Conservation (phyloP, 2,113 vertebrate genomes). For the Neogobius melanostomus region DNA sequence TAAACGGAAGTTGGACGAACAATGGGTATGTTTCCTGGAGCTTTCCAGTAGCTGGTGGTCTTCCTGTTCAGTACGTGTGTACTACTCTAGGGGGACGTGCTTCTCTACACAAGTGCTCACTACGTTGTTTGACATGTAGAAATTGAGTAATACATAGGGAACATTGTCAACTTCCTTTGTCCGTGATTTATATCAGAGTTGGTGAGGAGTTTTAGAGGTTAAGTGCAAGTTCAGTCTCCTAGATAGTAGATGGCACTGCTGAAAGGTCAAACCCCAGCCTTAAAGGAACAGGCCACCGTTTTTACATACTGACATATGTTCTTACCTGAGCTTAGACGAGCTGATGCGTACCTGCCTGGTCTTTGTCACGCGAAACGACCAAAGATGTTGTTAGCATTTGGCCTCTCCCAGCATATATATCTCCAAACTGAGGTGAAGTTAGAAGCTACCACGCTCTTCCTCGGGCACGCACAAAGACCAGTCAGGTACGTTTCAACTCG, state of each 20-base stretch:
- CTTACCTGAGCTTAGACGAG: too few relatives aligned
- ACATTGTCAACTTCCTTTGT: background rate
- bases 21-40: conserved; percentile 35
- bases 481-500: too few relatives aligned
- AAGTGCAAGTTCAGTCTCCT: conserved; percentile 20
- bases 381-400: too few relatives aligned
- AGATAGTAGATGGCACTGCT: conserved; percentile 61
- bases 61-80: conserved; percentile 36
- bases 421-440: too few relatives aligned
- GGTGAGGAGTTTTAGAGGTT: background rate
- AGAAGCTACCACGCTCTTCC: too few relatives aligned
- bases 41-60: background rate
- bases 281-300: too few relatives aligned
- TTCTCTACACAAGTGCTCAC: background rate
- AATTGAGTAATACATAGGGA: background rate
- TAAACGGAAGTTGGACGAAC: conserved; percentile 3
- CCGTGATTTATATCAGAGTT: conserved; percentile 14
- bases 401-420: too few relatives aligned
- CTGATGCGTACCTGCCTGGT: too few relatives aligned
- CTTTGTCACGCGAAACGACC: too few relatives aligned
- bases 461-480: too few relatives aligned
- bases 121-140: background rate
- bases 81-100: conserved; percentile 1
- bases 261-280: conserved; percentile 13
- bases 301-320: too few relatives aligned